A percentile compares a stretch with the other conserved stretches of the same genome.
phyloP scores from a whole-genome alignment of 2,797 vertebrate species.

The Gymnocypris eckloni region DNA sequence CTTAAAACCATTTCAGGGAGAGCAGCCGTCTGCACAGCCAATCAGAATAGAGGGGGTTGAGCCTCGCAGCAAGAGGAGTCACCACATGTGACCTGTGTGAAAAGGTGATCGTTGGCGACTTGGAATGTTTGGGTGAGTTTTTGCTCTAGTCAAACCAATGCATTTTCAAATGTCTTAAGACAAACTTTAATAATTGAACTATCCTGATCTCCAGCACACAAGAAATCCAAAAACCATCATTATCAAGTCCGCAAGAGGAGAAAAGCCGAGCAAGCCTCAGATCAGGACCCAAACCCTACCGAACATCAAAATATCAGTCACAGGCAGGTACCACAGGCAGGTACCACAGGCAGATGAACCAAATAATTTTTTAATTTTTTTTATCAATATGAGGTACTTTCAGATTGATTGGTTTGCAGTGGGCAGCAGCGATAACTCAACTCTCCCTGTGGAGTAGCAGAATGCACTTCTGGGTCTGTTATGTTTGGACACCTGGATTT shows the following conservation, averaged over 20 bases:
- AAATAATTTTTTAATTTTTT: neutral
- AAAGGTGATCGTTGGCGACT: constrained; percentile 91
- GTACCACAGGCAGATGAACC: constrained; percentile 8
- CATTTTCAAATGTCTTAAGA: neutral
- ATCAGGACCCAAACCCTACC: constrained; percentile 6
- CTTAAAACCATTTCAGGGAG: constrained; percentile 73
- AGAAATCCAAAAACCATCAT: constrained; percentile 90
- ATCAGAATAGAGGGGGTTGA: constrained; percentile 72
- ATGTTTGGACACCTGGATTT: neutral
- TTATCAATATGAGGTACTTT: constrained; percentile 21
- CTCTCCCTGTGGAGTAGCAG: neutral
- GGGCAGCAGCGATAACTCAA: neutral
- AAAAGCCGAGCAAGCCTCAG: constrained; percentile 69
- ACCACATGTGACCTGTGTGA: constrained; percentile 80
- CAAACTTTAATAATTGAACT: constrained; percentile 37
- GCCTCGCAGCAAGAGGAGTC: constrained; percentile 82
- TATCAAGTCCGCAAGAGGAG: constrained; percentile 86
- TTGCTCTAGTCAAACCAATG: neutral
- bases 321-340: constrained; percentile 39
- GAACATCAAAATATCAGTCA: constrained; percentile 49
- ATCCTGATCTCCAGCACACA: constrained; percentile 82
- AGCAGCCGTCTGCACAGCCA: constrained; percentile 76
- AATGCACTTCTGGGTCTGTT: neutral
- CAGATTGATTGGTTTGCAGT: neutral
- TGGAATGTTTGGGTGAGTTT: constrained; percentile 90